Evolutionary conservation across 2,888 invertebrate genomes (phyloP).

Genomic region (Drosophila recens): DNA sequence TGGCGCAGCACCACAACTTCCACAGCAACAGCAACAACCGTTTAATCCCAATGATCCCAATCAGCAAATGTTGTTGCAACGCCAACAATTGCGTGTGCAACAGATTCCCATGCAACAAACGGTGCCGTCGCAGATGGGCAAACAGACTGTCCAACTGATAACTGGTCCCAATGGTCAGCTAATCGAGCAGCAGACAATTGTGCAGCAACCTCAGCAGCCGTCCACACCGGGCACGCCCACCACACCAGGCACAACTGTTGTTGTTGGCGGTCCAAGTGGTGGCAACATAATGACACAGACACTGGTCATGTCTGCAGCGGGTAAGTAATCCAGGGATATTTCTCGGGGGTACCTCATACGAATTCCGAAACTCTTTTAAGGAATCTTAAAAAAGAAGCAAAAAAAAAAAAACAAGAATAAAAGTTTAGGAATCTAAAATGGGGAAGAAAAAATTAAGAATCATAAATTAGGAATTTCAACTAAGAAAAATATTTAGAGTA

Average conservation of each 20-base stretch:
- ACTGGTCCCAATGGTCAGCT: slow-evolving; percentile 72
- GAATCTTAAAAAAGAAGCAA: too few species aligned
- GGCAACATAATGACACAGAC: slow-evolving; percentile 78
- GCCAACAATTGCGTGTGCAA: slow-evolving; percentile 83
- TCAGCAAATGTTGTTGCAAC: slow-evolving; percentile 83
- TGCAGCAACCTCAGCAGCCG: slow-evolving; percentile 62
- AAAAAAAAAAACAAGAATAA: too few species aligned
- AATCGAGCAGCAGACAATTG: slow-evolving; percentile 76
- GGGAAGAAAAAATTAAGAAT: too few species aligned
- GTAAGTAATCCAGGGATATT: slow-evolving; percentile 20
- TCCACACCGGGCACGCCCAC: slow-evolving; percentile 66
- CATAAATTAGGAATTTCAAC: too few species aligned
- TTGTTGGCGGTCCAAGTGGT: slow-evolving; percentile 44
- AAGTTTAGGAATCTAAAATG: too few species aligned
- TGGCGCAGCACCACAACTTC: slow-evolving; percentile 46
- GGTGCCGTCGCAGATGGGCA: slow-evolving; percentile 67
- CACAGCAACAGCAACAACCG: slow-evolving; percentile 67
- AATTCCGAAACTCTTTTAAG: too few species aligned
- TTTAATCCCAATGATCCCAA: slow-evolving; percentile 83
- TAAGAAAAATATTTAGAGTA: too few species aligned
- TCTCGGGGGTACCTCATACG: too few species aligned
- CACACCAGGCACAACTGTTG: slow-evolving; percentile 55
- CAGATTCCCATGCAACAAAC: slow-evolving; percentile 81
- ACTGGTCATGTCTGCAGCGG: slow-evolving; percentile 71
- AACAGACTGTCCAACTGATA: slow-evolving; percentile 83